Evolutionary conservation across 1,140 invertebrate genomes (phyloP).

Genomic region (Drosophila rhopaloa): DNA sequence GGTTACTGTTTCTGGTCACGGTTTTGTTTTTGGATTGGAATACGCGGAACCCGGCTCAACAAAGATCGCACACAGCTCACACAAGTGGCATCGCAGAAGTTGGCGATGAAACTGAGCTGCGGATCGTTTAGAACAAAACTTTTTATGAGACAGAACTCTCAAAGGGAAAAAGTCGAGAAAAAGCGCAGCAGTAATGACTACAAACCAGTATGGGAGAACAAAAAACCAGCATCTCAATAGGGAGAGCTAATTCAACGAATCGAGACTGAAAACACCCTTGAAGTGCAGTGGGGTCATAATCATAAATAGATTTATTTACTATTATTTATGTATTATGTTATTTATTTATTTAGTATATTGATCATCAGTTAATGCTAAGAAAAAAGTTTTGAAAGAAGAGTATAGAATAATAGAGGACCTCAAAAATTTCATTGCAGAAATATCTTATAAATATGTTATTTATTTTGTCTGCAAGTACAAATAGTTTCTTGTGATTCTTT

Average conservation of each 20-base stretch:
- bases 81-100: slow-evolving; percentile 44
- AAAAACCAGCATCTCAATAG: slow-evolving; percentile 16
- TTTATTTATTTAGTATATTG: too few species aligned
- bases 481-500: too few species aligned
- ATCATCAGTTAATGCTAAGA: too few species aligned
- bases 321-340: not conserved
- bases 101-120: slow-evolving; percentile 57
- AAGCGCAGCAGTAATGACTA: slow-evolving; percentile 19
- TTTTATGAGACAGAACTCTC: slow-evolving; percentile 53
- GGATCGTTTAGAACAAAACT: slow-evolving; percentile 69
- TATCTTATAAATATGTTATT: too few species aligned
- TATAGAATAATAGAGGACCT: too few species aligned
- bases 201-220: slow-evolving; percentile 58
- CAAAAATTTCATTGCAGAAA: too few species aligned
- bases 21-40: slow-evolving; percentile 8
- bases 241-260: not conserved
- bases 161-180: slow-evolving; percentile 38
- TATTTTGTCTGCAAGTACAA: too few species aligned
- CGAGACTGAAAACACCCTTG: slow-evolving; percentile 3
- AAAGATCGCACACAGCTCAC: slow-evolving; percentile 25
- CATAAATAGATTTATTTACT: not conserved
- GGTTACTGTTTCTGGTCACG: slow-evolving; percentile 16
- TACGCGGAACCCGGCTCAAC: slow-evolving; percentile 14
- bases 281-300: not conserved
- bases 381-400: too few species aligned